Base-by-base conservation (phyloP, 53 echinoderm and acorn worm species). In the Paracentrotus lividus region DNA sequence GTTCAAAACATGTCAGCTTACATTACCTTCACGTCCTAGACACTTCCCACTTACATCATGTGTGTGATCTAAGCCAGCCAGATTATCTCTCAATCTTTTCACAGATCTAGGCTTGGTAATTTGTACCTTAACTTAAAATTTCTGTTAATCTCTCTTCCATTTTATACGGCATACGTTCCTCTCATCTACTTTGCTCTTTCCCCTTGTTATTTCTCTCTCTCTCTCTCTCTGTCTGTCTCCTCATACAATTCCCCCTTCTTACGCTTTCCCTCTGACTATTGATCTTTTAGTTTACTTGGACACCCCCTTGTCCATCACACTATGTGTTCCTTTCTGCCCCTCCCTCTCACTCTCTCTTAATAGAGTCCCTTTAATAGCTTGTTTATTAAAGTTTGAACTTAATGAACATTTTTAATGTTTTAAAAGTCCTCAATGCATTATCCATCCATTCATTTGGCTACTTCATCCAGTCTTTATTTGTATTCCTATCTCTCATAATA, bases 1-100 rank as follows among this genome's bases (percentile, higher is more conserved):
- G 81, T 47, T 81, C 81, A 81, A 81, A 81, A 81, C 81, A 81
- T 81, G 81, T 81, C 81, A 81, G 47, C 47, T 47, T 47, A 5
- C 44, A 81, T 81, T 81, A 81, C 81, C 47, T n/a, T 81, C 81
- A 45, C 26, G 26, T 47, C 45, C 42, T 36, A 72, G 72, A 72
- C 20, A 72, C 36, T 20, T 72, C 72, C 72, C 72, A 72, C 21
- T 20, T 21, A 72, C n/a, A n/a, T n/a, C n/a, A n/a, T n/a, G n/a
- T n/a, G n/a, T 40, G 36, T 40, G 72, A 7, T 20, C 18, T 40
- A 72, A 40, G 72, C 72, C 36, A 15, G 38, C 5, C 8, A 20
- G 20, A 40, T 38, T 40, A 36, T 21, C 36, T 40, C 36, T 72
- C 8, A 72, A 38, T 21, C 38, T 36, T 69, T 16, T 38, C 69